Evolutionary conservation across 1,140 invertebrate genomes (phyloP), one percentile per base, ranked within the genome.

Genomic region (Papilio glaucus): DNA sequence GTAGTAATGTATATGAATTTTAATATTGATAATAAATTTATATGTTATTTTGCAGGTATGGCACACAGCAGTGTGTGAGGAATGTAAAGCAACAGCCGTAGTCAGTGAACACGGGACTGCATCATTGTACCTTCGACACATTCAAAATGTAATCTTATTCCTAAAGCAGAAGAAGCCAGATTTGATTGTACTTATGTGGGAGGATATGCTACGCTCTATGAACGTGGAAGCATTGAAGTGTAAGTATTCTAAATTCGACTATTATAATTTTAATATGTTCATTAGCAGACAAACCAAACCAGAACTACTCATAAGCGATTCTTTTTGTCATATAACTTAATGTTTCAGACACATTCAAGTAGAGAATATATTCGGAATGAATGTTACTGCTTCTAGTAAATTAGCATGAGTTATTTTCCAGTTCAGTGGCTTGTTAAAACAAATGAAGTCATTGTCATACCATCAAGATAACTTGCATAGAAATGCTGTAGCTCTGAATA

Each of bases 181-280:
- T 26, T 86, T 98, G 18, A 95, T 94, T 45, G 94, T 97, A 13
- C 96, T 99, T 9, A 97, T 99, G 87, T 99, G 98, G 98, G 98
- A 99, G 86, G 98, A 99, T 87, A 99, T 99, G 98, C 85, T 99
- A 45, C 93, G 98, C 41, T 94, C 96, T 53, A 95, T 98, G 77
- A 94, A 95, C 33, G 84, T 94, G 74, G 94, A 95, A 73, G 93
- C 94, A 78, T 94, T 98, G 81, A 94, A 95, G 93, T 95, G 96
- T 86, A 76, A 77, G 78, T 81, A 13, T 57, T 26, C 38, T 68
- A 21, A 12, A n/a, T n/a, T n/a, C n/a, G n/a, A n/a, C n/a, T n/a
- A n/a, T n/a, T n/a, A n/a, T n/a, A n/a, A n/a, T n/a, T n/a, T n/a
- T n/a, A n/a, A n/a, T n/a, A n/a, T n/a, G n/a, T n/a, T n/a, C n/a